Base-by-base conservation (phyloP, 37 sponge, comb jelly and placozoan genomes). In the Hexactinellida sp. region DNA sequence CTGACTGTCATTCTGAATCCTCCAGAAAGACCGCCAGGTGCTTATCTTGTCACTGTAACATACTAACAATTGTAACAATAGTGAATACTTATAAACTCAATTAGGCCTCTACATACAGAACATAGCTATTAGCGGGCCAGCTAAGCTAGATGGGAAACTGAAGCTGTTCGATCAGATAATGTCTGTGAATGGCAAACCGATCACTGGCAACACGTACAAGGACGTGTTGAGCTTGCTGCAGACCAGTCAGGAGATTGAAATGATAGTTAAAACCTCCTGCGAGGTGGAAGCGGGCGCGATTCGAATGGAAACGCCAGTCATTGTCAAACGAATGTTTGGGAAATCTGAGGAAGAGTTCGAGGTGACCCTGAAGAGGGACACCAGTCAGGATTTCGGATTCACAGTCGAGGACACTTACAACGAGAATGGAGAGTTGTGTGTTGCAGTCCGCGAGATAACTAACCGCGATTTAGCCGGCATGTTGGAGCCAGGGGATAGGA, bases 1-100 rank as follows among this genome's bases (percentile, higher is more conserved):
- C 76, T 63, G 28, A 63, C 76, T 63, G 76, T 63, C 76, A 63
- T 63, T n/a, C 76, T 63, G 76, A 63, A 63, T 23, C 76, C 76
- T 63, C 76, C 21, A n/a, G 76, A 63, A 1, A 63, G 30, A 63
- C 3, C 30, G 5, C 76, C 76, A 63, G 76, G 76, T 63, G 13
- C 13, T 1, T 21, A 25, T 63, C 76, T 25, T 25, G 1, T 23
- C 25, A 28, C 5, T 32, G 34, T 28, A n/a, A 63, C 30, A 25
- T 7, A 32, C 25, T 21, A 3, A 23, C 19, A 1, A 7, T 63
- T 63, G 21, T n/a, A 25, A 23, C 3, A 63, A 7, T 10, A 63
- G 5, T 63, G 25, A 10, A 32, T 63, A 63, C 76, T 25, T 16
- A 16, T 41, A 41, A 41, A 25, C 30, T 63, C 13, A 21, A 32